Conservation (phyloP, 2,797 vertebrate species). For the Lithobates pipiens region DNA sequence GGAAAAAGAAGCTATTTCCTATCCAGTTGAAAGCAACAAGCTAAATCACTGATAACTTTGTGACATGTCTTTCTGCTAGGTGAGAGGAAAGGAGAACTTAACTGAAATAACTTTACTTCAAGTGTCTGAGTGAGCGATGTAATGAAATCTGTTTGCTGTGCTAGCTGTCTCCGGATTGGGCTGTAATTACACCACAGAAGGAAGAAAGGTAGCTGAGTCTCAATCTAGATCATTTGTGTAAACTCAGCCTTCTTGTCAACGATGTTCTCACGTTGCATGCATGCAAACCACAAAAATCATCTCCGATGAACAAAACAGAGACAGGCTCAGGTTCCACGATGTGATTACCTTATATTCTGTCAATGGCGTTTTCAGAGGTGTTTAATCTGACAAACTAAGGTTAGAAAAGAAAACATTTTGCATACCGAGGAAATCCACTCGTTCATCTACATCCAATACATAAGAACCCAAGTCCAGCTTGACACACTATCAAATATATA, state of each 20-base stretch:
- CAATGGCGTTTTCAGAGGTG: slow-evolving; percentile 69
- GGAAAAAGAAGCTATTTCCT: slow-evolving; percentile 2
- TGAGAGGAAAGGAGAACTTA: slow-evolving; percentile 65
- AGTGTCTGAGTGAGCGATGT: slow-evolving; percentile 76
- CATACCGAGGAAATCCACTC: neutral
- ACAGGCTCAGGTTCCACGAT: slow-evolving; percentile 74
- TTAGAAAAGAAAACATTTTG: slow-evolving; percentile 66
- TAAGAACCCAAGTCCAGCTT: neutral
- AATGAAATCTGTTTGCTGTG: slow-evolving; percentile 86
- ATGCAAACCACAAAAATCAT: slow-evolving; percentile 84
- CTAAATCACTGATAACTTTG: slow-evolving; percentile 65
- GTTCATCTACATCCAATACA: neutral
- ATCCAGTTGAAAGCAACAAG: slow-evolving; percentile 56
- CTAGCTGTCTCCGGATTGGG: slow-evolving; percentile 85
- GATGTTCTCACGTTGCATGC: slow-evolving; percentile 78
- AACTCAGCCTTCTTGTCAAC: slow-evolving; percentile 86
- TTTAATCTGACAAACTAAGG: slow-evolving; percentile 69
- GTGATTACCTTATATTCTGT: slow-evolving; percentile 72
- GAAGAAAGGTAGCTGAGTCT: slow-evolving; percentile 82
- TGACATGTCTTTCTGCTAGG: slow-evolving; percentile 45
- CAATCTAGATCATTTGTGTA: slow-evolving; percentile 83
- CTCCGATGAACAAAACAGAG: slow-evolving; percentile 81
- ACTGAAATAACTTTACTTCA: slow-evolving; percentile 78
- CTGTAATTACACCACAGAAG: slow-evolving; percentile 88
- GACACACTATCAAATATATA: neutral